phyloP scores from a whole-genome alignment of 2,113 vertebrate genomes.

The Sakesphorus luctuosus region DNA sequence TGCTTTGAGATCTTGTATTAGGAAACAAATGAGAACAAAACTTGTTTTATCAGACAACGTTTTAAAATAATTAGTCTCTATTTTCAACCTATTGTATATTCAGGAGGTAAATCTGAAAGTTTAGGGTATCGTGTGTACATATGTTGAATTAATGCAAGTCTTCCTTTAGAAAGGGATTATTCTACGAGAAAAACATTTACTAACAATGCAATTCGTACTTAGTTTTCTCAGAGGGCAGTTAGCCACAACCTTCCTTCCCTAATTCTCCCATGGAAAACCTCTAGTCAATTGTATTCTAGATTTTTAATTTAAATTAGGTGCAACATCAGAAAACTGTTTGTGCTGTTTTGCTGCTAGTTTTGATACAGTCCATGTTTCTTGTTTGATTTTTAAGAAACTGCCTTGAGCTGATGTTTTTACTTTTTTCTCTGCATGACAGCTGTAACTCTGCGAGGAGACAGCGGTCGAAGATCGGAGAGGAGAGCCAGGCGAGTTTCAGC shows the following conservation, averaged over 20 bases:
- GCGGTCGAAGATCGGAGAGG: conserved; percentile 83
- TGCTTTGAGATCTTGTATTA: conserved; percentile 28
- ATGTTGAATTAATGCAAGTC: background rate
- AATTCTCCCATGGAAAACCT: background rate
- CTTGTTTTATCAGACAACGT: conserved; percentile 41
- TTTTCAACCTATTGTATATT: conserved; percentile 36
- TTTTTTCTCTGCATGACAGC: conserved; percentile 69
- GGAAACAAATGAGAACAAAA: conserved; percentile 48
- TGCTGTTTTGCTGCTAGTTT: background rate
- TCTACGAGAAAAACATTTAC: background rate
- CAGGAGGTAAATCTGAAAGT: conserved; percentile 10
- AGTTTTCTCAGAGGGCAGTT: background rate
- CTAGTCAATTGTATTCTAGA: background rate
- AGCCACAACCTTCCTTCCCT: conserved; percentile 8
- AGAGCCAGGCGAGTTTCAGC: conserved; percentile 88
- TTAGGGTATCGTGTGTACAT: background rate
- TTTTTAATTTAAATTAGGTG: background rate
- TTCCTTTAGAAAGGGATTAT: conserved; percentile 12
- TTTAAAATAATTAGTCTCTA: background rate
- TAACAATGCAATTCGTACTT: background rate
- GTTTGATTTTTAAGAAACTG: background rate
- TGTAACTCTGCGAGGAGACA: conserved; percentile 90
- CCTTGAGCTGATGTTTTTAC: background rate
- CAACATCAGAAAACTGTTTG: background rate
- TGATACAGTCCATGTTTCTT: background rate